phyloP scores from a whole-genome alignment of 2,113 vertebrate genomes.

The Prionailurus bengalensis region DNA sequence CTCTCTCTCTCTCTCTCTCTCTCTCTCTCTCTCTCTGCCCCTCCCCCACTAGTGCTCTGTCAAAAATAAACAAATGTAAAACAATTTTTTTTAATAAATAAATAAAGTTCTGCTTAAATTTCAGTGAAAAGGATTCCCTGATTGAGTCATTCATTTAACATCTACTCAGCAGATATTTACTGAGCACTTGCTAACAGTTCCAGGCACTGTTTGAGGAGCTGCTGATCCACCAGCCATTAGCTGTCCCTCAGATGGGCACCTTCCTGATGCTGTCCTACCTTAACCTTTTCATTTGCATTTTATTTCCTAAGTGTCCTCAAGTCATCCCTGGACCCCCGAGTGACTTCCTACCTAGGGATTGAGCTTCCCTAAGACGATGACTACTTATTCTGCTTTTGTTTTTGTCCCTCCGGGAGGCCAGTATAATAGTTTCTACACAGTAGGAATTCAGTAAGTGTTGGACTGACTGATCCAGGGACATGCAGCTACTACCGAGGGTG shows the following conservation, averaged over 20 bases:
- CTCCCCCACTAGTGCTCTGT: too few relatives aligned
- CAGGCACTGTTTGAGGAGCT: not conserved
- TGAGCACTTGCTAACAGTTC: not conserved
- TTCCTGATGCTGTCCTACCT: not conserved
- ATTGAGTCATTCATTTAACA: too few relatives aligned
- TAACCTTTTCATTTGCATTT: not conserved
- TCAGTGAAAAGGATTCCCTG: not conserved
- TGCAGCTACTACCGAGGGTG: not conserved
- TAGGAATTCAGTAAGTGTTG: not conserved
- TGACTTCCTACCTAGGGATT: not conserved
- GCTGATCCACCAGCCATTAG: not conserved
- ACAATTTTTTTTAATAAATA: too few relatives aligned
- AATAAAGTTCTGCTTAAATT: not conserved
- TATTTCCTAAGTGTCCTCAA: not conserved
- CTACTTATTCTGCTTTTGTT: not conserved
- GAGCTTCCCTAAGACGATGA: not conserved
- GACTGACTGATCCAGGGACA: not conserved
- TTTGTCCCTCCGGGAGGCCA: not conserved
- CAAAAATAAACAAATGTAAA: too few relatives aligned
- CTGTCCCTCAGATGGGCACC: fast-evolving
- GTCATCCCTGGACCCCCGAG: not conserved
- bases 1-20: too few relatives aligned
- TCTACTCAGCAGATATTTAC: not conserved
- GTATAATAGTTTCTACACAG: not conserved
- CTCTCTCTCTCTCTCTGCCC: too few relatives aligned